Percentiles rank a stretch among this genome's conserved stretches.
Evolutionary conservation across 2,797 vertebrate species (phyloP).

Genomic region (Phylloscopus collybita): DNA sequence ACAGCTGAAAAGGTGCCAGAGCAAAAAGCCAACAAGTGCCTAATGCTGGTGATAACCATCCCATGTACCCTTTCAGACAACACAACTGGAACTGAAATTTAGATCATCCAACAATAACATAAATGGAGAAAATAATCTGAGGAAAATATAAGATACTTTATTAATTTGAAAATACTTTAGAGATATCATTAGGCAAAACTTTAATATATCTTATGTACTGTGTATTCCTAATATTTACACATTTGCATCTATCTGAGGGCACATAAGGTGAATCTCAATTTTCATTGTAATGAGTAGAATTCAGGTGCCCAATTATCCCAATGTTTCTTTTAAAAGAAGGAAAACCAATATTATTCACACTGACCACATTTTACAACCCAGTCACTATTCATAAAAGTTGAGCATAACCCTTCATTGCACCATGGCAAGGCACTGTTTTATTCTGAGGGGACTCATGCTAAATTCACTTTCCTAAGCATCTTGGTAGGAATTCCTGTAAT

Average conservation of each 20-base stretch:
- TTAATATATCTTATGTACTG: neutral
- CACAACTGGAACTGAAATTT: neutral
- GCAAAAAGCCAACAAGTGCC: neutral
- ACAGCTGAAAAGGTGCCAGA: neutral
- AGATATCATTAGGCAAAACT: neutral
- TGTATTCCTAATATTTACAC: neutral
- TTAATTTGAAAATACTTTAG: neutral
- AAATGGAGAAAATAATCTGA: neutral
- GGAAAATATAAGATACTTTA: neutral
- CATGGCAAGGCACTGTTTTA: neutral
- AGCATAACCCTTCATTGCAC: neutral
- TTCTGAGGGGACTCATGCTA: neutral
- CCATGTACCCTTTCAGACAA: neutral
- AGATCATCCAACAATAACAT: neutral
- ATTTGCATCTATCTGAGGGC: neutral
- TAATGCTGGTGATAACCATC: neutral
- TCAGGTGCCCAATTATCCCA: neutral
- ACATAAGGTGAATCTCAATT: neutral
- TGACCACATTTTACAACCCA: neutral
- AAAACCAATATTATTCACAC: neutral
- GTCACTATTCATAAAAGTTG: neutral
- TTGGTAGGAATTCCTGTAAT: neutral
- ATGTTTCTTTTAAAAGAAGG: neutral
- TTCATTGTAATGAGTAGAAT: neutral
- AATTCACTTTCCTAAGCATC: neutral